Evolutionary conservation across 1,140 invertebrate genomes (phyloP), one percentile per base, ranked within the genome.

Genomic region (Bombus cullumanus): DNA sequence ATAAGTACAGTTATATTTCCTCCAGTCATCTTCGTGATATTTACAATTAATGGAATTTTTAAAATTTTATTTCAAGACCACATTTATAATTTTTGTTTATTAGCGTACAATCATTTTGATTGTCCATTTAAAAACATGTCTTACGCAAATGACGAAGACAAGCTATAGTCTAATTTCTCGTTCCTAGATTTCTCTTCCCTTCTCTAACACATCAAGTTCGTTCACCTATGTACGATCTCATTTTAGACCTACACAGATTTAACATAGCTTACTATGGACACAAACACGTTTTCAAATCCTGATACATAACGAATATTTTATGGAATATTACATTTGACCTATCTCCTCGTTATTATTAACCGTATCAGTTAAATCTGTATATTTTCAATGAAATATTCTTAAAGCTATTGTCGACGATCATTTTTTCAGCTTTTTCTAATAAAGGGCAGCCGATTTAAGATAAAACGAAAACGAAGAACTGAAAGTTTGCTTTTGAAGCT

Each of bases 131-230:
- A 53, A 31, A 39, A 31, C 43, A 41, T 47, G 78, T 80, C 15
- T 81, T 81, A 81, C 79, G 66, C 47, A 81, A 81, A 81, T 47
- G n/a, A 69, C 47, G 47, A 34, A 71, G 66, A 81, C 66, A 47
- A 81, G 68, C 25, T 59, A 4, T 4, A 81, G 66, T 81, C 79
- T 59, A 68, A 72, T 81, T 41, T 71, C 79, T 68, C 18, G 9
- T 81, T 71, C 28, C 66, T 41, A 81, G 79, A 81, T 81, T 81
- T 81, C 79, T 41, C 66, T 81, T 69, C 79, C 79, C 43, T 71
- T 81, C 79, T 59, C 79, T n/a, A 31, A 22, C 1, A 1, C 47
- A 57, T 81, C 66, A 68, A 57, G 79, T 81, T 81, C 79, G 37
- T 81, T 81, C 79, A 81, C 79, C 79, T 47, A 81, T 28, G 43